A percentile compares a stretch with the other conserved stretches of the same genome.
Evolutionary conservation across 1,140 invertebrate species (phyloP).

Genomic region (Nylanderia fulva): DNA sequence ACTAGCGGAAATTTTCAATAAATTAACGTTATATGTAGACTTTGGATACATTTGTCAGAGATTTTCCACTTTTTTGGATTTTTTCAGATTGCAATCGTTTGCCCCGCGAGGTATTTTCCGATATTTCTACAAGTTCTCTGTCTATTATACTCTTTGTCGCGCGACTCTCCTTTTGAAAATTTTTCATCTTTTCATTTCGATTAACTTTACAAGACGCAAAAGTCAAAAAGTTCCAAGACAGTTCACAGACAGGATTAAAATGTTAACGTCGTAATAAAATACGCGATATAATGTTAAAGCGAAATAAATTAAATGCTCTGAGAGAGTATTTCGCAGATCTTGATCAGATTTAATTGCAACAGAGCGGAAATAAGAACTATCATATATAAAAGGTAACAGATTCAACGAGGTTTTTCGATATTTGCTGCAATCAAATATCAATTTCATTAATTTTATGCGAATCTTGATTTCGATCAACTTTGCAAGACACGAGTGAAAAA

Average conservation of each 20-base stretch:
- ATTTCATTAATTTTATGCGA: slow-evolving; percentile 8
- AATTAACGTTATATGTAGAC: neutral
- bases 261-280: slow-evolving; percentile 44
- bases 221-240: slow-evolving; percentile 15
- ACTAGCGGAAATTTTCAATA: neutral
- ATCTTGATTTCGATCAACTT: slow-evolving; percentile 26
- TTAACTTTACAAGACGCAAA: slow-evolving; percentile 33
- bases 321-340: neutral
- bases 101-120: neutral
- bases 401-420: neutral
- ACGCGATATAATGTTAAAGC: slow-evolving; percentile 29
- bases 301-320: slow-evolving; percentile 27
- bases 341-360: neutral
- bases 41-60: neutral
- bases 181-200: slow-evolving; percentile 15
- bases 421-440: neutral
- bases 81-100: no score
- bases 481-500: slow-evolving; percentile 27
- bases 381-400: neutral
- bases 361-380: neutral
- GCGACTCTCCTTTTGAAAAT: slow-evolving; percentile 29
- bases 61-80: neutral
- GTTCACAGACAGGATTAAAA: slow-evolving; percentile 18
- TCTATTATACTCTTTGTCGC: neutral
- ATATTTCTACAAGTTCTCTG: neutral